A percentile compares a stretch with the other conserved stretches of the same genome.
These are phyloP conservation scores for Hydropsyche tenuis DNA, from an alignment of 1,140 invertebrate genomes.

Conservation along the genomic window DNA sequence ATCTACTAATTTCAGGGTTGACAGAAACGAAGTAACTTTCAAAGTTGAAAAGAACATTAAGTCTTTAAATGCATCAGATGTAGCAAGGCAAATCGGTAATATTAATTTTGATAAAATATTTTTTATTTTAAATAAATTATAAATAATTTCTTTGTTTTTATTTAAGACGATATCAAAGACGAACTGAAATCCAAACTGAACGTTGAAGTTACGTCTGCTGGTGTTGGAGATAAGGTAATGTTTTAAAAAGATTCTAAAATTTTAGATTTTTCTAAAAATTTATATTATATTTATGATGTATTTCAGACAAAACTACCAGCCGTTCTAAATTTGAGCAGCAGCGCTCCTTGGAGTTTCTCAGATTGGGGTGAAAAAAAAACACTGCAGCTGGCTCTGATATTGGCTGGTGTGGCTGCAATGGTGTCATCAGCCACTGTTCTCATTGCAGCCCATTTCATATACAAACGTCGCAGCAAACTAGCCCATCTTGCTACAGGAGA, in stretches of 20 bases:
- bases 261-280: not conserved
- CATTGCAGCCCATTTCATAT: conserved; percentile 12
- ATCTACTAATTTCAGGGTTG: conserved; percentile 66
- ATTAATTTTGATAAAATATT: conserved; percentile 19
- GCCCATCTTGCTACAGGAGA: conserved; percentile 74
- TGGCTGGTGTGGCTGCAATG: conserved; percentile 70
- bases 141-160: conserved; percentile 36
- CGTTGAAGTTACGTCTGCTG: conserved; percentile 72
- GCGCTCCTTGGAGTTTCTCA: conserved; percentile 27
- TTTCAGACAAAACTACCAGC: conserved; percentile 66
- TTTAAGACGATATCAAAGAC: conserved; percentile 67
- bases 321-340: conserved; percentile 56
- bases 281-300: conserved; percentile 23
- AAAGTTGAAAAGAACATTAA: conserved; percentile 77
- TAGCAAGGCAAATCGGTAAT: conserved; percentile 74
- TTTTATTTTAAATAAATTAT: conserved; percentile 12
- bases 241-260: not conserved
- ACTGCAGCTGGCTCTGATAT: conserved; percentile 55
- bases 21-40: conserved; percentile 80
- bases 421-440: conserved; percentile 69
- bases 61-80: conserved; percentile 73
- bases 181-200: conserved; percentile 65
- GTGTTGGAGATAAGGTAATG: conserved; percentile 80
- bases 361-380: conserved; percentile 54
- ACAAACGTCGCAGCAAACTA: conserved; percentile 73